Conservation (phyloP, 2,113 vertebrate genomes). For the Oreochromis spilurus region DNA sequence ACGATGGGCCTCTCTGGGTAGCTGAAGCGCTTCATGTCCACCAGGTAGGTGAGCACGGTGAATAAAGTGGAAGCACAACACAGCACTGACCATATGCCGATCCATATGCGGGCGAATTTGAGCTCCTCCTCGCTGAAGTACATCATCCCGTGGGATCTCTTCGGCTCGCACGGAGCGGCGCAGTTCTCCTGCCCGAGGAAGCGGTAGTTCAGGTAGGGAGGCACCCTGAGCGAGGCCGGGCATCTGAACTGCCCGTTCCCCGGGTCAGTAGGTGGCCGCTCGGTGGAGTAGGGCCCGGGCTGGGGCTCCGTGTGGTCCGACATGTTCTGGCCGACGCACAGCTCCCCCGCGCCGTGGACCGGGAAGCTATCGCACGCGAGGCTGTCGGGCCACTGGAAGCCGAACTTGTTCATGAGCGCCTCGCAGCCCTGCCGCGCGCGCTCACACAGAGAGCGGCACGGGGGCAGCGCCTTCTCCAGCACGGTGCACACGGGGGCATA, state of each 20-base stretch:
- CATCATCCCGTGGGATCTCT: slow-evolving; percentile 84
- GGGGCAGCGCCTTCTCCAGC: slow-evolving; percentile 84
- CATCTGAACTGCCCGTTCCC: slow-evolving; percentile 76
- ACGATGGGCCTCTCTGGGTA: slow-evolving; percentile 94
- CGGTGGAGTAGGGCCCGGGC: slow-evolving; percentile 42
- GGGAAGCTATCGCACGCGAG: slow-evolving; percentile 86
- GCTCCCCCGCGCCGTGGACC: slow-evolving; percentile 86
- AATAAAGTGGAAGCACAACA: slow-evolving; percentile 93
- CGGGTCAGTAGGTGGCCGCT: background rate
- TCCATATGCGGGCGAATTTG: slow-evolving; percentile 89
- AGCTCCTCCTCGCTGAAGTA: slow-evolving; percentile 91
- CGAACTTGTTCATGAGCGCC: slow-evolving; percentile 92
- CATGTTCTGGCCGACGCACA: slow-evolving; percentile 91
- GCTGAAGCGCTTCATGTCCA: slow-evolving; percentile 95
- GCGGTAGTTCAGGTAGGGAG: slow-evolving; percentile 90
- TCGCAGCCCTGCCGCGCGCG: slow-evolving; percentile 85
- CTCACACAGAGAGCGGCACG: slow-evolving; percentile 87
- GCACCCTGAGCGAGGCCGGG: slow-evolving; percentile 82
- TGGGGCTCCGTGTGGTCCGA: slow-evolving; percentile 78
- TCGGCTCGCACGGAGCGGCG: slow-evolving; percentile 85
- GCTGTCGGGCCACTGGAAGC: slow-evolving; percentile 90
- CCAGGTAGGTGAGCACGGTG: slow-evolving; percentile 91
- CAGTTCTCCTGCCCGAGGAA: slow-evolving; percentile 93
- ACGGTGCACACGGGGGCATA: slow-evolving; percentile 89
- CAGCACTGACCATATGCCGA: slow-evolving; percentile 91